These are phyloP conservation scores for Marisa cornuarietis DNA, from an alignment of 1,140 invertebrate species.

Conservation along the genomic window DNA sequence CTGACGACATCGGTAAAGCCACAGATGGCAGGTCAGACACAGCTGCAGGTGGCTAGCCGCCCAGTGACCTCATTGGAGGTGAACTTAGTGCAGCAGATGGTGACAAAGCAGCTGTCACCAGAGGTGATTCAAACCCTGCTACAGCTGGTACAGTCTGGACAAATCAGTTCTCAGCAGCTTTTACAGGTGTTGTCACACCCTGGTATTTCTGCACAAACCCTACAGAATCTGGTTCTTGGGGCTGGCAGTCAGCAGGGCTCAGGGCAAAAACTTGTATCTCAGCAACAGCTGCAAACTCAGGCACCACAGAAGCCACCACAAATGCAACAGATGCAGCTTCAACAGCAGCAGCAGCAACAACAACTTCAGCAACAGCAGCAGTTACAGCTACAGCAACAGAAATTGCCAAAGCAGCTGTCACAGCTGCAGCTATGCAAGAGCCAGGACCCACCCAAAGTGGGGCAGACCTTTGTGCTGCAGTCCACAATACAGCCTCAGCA, in stretches of 20 bases:
- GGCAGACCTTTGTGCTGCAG: slow-evolving; percentile 18
- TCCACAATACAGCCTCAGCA: no score
- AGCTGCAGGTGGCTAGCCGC: no score
- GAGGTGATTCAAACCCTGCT: slow-evolving; percentile 4
- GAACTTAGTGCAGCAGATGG: slow-evolving; percentile 4
- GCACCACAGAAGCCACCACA: slow-evolving; percentile 26
- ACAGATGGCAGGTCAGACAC: no score
- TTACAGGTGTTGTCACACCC: slow-evolving; percentile 5
- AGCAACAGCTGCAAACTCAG: slow-evolving; percentile 10
- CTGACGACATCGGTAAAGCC: not conserved
- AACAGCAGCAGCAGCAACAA: slow-evolving; percentile 39
- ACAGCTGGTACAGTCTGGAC: slow-evolving; percentile 2
- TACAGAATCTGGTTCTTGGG: slow-evolving; percentile 8
- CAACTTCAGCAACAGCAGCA: slow-evolving; percentile 40
- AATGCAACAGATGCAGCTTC: slow-evolving; percentile 32
- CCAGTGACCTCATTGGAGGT: no score
- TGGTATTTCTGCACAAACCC: not conserved
- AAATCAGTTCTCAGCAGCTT: slow-evolving; percentile 5
- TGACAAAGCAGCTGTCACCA: slow-evolving; percentile 5
- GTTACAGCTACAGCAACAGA: slow-evolving; percentile 5
- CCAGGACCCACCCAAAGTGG: not conserved
- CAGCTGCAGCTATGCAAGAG: not conserved
- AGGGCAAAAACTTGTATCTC: not conserved
- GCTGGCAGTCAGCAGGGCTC: not conserved
- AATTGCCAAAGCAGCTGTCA: not conserved